Evolutionary conservation across 2,888 invertebrate species (phyloP).

Genomic region (Anaspis maculata): DNA sequence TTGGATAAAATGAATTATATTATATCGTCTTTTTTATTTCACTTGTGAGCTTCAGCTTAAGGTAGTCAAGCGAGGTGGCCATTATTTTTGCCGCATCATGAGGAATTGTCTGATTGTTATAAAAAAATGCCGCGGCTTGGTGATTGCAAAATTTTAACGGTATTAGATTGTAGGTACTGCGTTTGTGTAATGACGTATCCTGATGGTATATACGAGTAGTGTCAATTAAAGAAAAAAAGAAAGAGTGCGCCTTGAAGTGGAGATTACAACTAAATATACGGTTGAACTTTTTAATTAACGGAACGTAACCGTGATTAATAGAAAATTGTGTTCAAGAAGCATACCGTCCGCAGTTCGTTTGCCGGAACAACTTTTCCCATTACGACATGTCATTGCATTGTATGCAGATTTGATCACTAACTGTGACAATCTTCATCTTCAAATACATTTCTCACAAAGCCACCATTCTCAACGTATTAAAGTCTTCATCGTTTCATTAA

Average conservation of each 20-base stretch:
- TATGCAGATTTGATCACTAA: conserved; percentile 42
- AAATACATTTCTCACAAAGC: conserved; percentile 25
- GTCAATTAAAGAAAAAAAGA: conserved; percentile 23
- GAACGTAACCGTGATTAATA: conserved; percentile 43
- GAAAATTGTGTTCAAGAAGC: conserved; percentile 41
- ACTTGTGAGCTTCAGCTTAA: too few relatives aligned
- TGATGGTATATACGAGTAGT: too few relatives aligned
- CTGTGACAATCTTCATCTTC: conserved; percentile 43
- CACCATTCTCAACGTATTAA: conserved; percentile 10
- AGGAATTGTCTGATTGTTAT: too few relatives aligned
- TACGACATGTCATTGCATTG: conserved; percentile 45
- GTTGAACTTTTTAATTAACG: conserved; percentile 43
- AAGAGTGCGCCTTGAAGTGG: conserved; percentile 27
- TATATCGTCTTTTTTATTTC: too few relatives aligned
- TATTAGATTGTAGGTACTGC: too few relatives aligned
- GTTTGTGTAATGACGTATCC: too few relatives aligned
- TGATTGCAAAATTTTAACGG: too few relatives aligned
- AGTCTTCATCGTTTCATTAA: conserved; percentile 13
- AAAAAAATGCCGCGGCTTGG: too few relatives aligned
- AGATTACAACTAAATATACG: conserved; percentile 34
- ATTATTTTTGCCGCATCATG: too few relatives aligned
- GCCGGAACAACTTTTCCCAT: conserved; percentile 41
- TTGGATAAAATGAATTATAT: too few relatives aligned
- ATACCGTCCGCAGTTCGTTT: conserved; percentile 32
- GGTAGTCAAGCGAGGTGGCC: too few relatives aligned